These are phyloP conservation scores for Falcunculus frontatus DNA, from an alignment of 2,113 vertebrate species.

Conservation along the genomic window DNA sequence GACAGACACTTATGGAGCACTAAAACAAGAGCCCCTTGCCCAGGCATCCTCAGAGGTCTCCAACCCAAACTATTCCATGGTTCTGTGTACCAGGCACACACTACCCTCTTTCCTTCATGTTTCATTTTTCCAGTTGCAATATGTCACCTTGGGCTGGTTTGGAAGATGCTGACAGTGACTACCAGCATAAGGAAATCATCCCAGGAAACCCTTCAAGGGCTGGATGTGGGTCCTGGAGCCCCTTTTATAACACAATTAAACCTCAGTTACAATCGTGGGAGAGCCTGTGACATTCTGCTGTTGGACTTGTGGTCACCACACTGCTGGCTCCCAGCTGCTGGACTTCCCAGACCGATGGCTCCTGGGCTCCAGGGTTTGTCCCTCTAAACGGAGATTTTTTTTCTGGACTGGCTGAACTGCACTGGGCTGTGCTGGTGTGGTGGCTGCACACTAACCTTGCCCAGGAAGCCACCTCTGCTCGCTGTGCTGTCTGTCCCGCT, in stretches of 20 bases:
- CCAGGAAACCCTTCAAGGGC: background rate
- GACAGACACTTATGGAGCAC: fast-evolving
- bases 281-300: background rate
- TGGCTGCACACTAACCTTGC: fast-evolving
- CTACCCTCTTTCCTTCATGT: background rate
- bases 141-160: background rate
- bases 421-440: fast-evolving
- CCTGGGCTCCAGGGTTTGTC: background rate
- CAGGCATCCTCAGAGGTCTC: background rate
- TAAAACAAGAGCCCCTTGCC: background rate
- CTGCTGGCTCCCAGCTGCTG: background rate
- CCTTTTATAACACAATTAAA: background rate
- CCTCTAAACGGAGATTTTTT: fast-evolving
- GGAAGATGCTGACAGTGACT: background rate
- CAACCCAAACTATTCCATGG: background rate
- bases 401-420: fast-evolving
- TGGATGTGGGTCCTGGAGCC: background rate
- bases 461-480: fast-evolving
- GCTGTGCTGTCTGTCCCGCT: fast-evolving
- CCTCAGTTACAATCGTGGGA: fast-evolving
- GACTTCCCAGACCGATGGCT: background rate
- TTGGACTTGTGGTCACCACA: fast-evolving
- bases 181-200: background rate
- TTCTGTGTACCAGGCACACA: fast-evolving
- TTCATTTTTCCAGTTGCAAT: background rate